phyloP scores from a whole-genome alignment of 2,113 vertebrate species.

The Stegostoma tigrinum region DNA sequence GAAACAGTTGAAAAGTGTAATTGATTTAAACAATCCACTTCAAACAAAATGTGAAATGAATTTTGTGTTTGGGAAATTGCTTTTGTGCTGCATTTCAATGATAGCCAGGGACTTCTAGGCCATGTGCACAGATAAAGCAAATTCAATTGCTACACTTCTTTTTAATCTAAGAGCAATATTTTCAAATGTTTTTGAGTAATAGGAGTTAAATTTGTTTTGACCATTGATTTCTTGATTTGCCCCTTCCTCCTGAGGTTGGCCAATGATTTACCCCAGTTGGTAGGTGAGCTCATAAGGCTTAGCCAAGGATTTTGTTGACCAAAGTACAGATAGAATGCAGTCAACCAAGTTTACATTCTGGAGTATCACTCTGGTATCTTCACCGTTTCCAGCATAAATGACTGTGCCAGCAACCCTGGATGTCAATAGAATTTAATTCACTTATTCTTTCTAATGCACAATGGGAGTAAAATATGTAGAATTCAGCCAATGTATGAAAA shows the following conservation, averaged over 20 bases:
- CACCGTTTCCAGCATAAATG: background rate
- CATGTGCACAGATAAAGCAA: background rate
- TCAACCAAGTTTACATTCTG: background rate
- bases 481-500: background rate
- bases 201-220: background rate
- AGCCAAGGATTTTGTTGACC: background rate
- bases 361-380: background rate
- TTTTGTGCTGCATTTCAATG: background rate
- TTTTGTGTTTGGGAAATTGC: background rate
- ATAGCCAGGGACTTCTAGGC: background rate
- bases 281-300: background rate
- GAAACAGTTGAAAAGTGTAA: background rate
- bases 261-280: background rate
- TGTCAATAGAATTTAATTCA: background rate
- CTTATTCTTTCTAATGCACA: background rate
- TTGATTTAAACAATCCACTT: background rate
- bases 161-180: background rate
- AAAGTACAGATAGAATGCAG: too few species aligned
- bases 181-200: background rate
- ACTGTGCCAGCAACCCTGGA: background rate
- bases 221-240: background rate
- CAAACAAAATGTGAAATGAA: background rate
- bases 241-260: background rate
- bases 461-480: background rate
- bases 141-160: background rate